Evolutionary conservation across 2,113 vertebrate species (phyloP).

Genomic region (Tachycineta bicolor): DNA sequence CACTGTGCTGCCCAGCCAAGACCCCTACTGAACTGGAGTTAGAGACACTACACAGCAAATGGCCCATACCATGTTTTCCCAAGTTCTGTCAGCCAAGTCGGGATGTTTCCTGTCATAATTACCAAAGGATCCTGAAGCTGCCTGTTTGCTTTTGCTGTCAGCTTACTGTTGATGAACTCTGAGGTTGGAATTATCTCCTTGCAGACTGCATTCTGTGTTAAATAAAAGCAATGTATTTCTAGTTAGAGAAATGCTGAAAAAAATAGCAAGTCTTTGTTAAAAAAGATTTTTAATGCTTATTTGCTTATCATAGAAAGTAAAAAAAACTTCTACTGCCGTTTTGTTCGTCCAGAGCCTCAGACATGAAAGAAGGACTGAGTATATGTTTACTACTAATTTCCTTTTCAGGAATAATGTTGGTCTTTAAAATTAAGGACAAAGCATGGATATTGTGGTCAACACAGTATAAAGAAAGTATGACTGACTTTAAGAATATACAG

Average conservation of each 20-base stretch:
- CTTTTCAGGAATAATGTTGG: neutral
- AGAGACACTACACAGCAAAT: neutral
- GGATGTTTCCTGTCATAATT: slow-evolving; percentile 99
- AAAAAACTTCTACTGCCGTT: neutral
- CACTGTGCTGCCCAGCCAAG: neutral
- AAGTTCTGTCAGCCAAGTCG: slow-evolving; percentile 96
- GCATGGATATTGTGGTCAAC: neutral
- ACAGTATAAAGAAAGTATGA: neutral
- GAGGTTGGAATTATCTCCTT: slow-evolving; percentile 95
- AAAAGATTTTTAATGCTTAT: neutral
- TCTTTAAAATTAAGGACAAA: neutral
- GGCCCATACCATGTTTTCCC: slow-evolving; percentile 93
- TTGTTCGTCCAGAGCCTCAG: neutral
- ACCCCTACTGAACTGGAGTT: neutral
- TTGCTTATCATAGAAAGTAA: neutral
- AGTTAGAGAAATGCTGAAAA: neutral
- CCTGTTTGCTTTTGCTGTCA: slow-evolving; percentile 98
- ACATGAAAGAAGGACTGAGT: neutral
- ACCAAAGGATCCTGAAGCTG: slow-evolving; percentile 98
- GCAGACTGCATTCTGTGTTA: slow-evolving; percentile 89
- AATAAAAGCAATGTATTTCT: neutral
- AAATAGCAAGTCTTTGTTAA: neutral
- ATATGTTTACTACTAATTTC: neutral
- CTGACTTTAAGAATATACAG: neutral
- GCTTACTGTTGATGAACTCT: slow-evolving; percentile 98